Base-by-base conservation (phyloP, 92 coral and sea anemone genomes). In the Pocillopora grandis region DNA sequence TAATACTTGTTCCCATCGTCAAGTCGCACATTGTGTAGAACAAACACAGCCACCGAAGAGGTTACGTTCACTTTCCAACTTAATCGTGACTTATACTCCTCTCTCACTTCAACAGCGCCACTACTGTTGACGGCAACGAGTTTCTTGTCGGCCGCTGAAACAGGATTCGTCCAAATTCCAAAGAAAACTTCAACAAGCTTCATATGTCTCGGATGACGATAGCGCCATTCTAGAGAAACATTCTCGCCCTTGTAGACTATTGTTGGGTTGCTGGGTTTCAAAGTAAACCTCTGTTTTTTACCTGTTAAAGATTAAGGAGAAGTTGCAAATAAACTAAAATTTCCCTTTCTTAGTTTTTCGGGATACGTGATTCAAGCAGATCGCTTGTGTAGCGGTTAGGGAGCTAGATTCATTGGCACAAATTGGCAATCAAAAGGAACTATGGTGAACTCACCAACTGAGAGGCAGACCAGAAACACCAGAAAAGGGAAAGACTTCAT, bases 11-110 rank as follows among this genome's bases (percentile, higher is more conserved):
- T 42, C 16, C 21, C 65, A 62, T 80, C 84, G 27, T 35, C 49
- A 1, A 21, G 42, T 14, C 65, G 62, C 8, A 80, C 75, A 49
- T 49, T 4, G 55, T 80, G 56, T 17, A 80, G 62, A n/a, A 68
- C 75, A 58, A 80, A 66, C 84, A 35, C 73, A 42, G 75, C 84
- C 20, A 10, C 19, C 2, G n/a, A 63, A 20, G 75, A n/a, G 20
- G 76, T 12, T 63, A 80, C 19, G 42, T 80, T 49, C 14, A 75
- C 84, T 16, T 74, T 63, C 84, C 84, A 80, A 48, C 82, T 77
- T 11, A 77, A 15, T 13, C 17, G 31, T 8, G 56, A 17, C 35
- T 62, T 55, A 14, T 61, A 77, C n/a, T 55, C 52, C 23, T 10
- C 12, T 62, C 69, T 31, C 10, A 62, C 37, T 61, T 58, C 48